Evolutionary conservation across 2,888 invertebrate species (phyloP).

Genomic region (Hipparchia semele): DNA sequence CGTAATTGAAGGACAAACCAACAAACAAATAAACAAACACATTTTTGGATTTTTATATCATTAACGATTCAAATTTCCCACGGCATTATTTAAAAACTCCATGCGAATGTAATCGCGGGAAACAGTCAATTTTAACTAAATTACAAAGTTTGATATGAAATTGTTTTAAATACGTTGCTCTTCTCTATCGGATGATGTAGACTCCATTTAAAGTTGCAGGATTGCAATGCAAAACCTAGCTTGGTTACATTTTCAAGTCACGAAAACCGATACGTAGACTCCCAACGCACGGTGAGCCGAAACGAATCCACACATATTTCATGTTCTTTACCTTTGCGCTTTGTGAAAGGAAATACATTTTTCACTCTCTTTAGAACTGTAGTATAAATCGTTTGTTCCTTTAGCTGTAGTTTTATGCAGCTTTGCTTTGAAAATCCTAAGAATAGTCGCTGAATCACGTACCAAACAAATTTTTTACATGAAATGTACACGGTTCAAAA

Average conservation of each 20-base stretch:
- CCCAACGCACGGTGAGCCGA: slow-evolving; percentile 73
- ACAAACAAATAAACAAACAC: no score
- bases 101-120: no score
- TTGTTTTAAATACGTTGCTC: not conserved
- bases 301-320: slow-evolving; percentile 79
- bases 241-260: slow-evolving; percentile 72
- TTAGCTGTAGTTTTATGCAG: slow-evolving; percentile 14
- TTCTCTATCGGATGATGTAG: not conserved
- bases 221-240: slow-evolving; percentile 5
- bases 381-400: slow-evolving; percentile 55
- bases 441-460: not conserved
- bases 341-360: slow-evolving; percentile 81
- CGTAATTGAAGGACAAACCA: no score
- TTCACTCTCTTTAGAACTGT: slow-evolving; percentile 71
- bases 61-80: no score
- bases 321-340: slow-evolving; percentile 78
- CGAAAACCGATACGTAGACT: slow-evolving; percentile 70
- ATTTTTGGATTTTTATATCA: no score
- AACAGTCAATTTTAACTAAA: no score
- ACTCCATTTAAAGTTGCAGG: slow-evolving; percentile 8
- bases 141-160: not conserved
- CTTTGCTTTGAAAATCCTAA: slow-evolving; percentile 12
- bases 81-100: no score
- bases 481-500: no score
- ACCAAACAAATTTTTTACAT: no score